Percentiles rank a stretch among this genome's conserved stretches.
Evolutionary conservation across 2,113 vertebrate species (phyloP).

Genomic region (Theristicus caerulescens): DNA sequence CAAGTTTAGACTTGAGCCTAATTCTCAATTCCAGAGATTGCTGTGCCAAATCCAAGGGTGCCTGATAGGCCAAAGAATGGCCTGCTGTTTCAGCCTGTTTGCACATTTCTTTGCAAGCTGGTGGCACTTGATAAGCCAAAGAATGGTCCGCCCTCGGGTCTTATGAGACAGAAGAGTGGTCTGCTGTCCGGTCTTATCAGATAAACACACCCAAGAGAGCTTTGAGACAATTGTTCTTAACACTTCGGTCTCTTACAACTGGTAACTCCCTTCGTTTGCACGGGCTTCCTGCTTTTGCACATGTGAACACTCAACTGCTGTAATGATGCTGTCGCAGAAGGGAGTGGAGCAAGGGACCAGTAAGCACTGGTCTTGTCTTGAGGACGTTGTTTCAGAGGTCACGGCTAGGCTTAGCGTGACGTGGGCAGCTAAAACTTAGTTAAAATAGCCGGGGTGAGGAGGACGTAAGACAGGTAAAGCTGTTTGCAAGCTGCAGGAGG

Average conservation of each 20-base stretch:
- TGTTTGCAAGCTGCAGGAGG: neutral
- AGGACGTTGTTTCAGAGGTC: accelerated
- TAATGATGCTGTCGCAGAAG: neutral
- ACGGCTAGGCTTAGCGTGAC: neutral
- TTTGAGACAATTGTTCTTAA: too few relatives aligned
- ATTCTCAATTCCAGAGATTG: neutral
- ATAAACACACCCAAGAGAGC: too few relatives aligned
- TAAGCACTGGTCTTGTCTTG: neutral
- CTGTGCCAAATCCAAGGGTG: neutral
- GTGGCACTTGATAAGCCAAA: too few relatives aligned
- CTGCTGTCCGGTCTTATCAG: too few relatives aligned
- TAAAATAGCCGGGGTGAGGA: too few relatives aligned
- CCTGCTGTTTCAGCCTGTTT: too few relatives aligned
- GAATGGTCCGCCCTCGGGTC: too few relatives aligned
- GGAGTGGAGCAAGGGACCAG: neutral
- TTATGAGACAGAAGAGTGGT: too few relatives aligned
- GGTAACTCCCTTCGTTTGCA: neutral
- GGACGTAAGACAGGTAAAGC: neutral
- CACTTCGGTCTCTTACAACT: neutral
- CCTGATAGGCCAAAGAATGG: too few relatives aligned
- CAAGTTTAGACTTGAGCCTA: too few relatives aligned
- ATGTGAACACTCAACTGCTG: accelerated
- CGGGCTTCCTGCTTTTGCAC: neutral
- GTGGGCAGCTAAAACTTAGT: neutral
- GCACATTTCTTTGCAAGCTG: too few relatives aligned